A percentile compares a stretch with the other conserved stretches of the same genome.
phyloP scores from a whole-genome alignment of 2,888 invertebrate species.

The Synergus umbraculus region DNA sequence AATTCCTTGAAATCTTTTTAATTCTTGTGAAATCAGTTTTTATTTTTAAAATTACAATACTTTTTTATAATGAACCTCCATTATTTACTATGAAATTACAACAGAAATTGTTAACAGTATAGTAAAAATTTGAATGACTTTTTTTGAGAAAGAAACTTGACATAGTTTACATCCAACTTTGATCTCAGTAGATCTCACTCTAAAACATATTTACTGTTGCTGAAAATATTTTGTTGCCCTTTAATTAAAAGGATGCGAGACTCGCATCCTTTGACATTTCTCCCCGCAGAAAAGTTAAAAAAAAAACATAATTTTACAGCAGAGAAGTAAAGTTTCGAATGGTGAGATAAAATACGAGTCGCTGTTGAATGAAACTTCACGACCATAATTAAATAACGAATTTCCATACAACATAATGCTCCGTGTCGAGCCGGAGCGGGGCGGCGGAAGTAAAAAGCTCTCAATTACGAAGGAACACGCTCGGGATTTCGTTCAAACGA shows the following conservation, averaged over 20 bases:
- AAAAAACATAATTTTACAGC: not conserved
- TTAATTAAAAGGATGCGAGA: not conserved
- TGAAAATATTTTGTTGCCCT: not conserved
- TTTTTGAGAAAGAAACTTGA: too few species aligned
- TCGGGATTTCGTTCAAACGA: constrained; percentile 49
- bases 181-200: too few species aligned
- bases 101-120: too few species aligned
- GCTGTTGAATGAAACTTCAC: constrained; percentile 18
- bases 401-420: constrained; percentile 39
- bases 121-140: too few species aligned
- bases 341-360: not conserved
- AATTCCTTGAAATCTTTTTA: too few species aligned
- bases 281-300: not conserved
- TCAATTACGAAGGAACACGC: constrained; percentile 40
- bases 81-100: too few species aligned
- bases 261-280: not conserved
- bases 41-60: too few species aligned
- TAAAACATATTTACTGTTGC: too few species aligned
- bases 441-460: constrained; percentile 29
- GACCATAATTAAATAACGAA: constrained; percentile 28
- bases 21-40: too few species aligned
- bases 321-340: not conserved
- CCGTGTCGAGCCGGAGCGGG: not conserved
- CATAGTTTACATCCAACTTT: too few species aligned
- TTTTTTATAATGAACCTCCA: too few species aligned